These are phyloP conservation scores for Conus ventricosus DNA, from an alignment of 1,140 invertebrate species.

Conservation along the genomic window DNA sequence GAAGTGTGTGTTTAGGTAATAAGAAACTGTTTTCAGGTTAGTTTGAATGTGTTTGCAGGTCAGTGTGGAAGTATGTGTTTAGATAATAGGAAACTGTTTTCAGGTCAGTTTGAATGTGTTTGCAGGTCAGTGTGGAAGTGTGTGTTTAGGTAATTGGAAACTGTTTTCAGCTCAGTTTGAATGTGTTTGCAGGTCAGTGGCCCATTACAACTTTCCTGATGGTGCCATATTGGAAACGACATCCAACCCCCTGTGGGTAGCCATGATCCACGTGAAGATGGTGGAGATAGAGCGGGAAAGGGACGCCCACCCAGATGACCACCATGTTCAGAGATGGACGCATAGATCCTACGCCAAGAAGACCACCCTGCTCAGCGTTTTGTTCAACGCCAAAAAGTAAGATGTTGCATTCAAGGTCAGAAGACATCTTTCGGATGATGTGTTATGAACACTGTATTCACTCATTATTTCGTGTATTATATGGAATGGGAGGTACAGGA, in stretches of 20 bases:
- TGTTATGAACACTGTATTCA: no score
- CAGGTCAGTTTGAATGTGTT: no score
- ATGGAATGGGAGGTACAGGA: background rate
- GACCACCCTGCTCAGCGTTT: conserved; percentile 17
- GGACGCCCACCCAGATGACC: conserved; percentile 36
- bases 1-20: no score
- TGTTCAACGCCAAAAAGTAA: conserved; percentile 9
- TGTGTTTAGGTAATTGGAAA: no score
- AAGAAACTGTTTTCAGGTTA: no score
- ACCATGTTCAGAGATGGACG: background rate
- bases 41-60: no score
- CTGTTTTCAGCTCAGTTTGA: no score
- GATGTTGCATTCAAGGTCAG: background rate
- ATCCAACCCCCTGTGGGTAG: conserved; percentile 55
- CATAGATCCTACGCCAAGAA: conserved; percentile 28
- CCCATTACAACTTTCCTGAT: conserved; percentile 54
- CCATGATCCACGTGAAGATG: conserved; percentile 51
- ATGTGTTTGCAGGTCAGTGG: conserved; percentile 47
- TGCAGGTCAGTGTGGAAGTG: no score
- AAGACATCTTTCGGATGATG: no score
- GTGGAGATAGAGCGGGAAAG: conserved; percentile 42
- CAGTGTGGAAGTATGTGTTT: no score
- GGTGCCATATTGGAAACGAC: conserved; percentile 54
- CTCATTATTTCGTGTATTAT: background rate
- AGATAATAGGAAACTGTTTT: no score